These are phyloP conservation scores for Leucophenga montana DNA, from an alignment of 2,888 invertebrate species.

Conservation along the genomic window DNA sequence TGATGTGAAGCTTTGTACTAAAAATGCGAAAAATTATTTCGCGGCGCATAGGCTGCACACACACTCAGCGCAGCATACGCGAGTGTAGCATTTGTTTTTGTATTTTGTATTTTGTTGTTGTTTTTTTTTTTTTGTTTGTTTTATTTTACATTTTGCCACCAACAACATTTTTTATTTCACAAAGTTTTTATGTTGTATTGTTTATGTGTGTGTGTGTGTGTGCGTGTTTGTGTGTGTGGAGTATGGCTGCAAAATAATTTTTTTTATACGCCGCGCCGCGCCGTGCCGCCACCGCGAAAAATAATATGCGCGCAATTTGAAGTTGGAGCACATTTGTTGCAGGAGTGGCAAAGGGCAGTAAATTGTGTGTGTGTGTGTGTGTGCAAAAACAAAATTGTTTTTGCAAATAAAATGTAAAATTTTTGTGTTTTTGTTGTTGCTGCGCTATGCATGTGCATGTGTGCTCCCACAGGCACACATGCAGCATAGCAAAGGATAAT, in stretches of 20 bases:
- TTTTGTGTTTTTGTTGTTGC: not conserved
- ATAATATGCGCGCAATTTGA: not conserved
- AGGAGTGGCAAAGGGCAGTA: not conserved
- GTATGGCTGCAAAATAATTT: conserved; percentile 3
- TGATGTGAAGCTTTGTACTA: conserved; percentile 72
- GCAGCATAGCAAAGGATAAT: conserved; percentile 41
- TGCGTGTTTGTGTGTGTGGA: conserved; percentile 39
- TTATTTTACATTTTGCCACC: too few relatives aligned
- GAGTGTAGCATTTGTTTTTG: not conserved
- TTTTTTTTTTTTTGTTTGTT: too few relatives aligned
- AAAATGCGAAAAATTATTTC: conserved; percentile 71
- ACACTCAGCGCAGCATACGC: too few relatives aligned
- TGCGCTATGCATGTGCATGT: too few relatives aligned
- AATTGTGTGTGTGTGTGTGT: not conserved
- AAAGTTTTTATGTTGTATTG: conserved; percentile 1
- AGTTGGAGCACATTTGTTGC: not conserved
- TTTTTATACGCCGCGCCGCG: not conserved
- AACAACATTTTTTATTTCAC: too few relatives aligned
- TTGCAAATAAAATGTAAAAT: conserved; percentile 52
- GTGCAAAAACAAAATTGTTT: conserved; percentile 43
- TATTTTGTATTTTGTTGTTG: not conserved
- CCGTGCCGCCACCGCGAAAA: conserved; percentile 4
- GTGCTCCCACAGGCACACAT: conserved; percentile 42
- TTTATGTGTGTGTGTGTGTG: conserved; percentile 33
- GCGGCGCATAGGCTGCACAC: conserved; percentile 65